Evolutionary conservation across 2,888 invertebrate genomes (phyloP), one percentile per base, ranked within the genome.

Genomic region (Leptinotarsa tumamoca): DNA sequence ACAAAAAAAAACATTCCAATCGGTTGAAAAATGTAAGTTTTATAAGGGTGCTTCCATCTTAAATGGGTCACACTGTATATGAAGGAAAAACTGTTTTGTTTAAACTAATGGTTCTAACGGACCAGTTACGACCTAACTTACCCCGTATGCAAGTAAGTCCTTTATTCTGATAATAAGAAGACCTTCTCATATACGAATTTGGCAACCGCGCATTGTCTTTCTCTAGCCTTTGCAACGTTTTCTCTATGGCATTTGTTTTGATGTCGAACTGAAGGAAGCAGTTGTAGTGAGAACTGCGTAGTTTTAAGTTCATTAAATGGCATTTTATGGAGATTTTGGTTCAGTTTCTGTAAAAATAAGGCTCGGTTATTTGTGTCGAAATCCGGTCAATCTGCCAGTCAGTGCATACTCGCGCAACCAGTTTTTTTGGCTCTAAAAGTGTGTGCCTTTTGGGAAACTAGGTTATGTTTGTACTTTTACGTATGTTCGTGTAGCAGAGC

Each of bases 401-500:
- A 15, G n/a, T 10, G 58, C 23, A 15, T 14, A 15, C 58, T 23
- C 23, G 58, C 21, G 23, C 15, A 21, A 58, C 58, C 58, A 63
- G 63, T 63, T 63, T 63, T 63, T 63, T 63, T 23, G n/a, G n/a
- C 7, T 33, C 33, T 33, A 43, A 63, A 43, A 43, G 43, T 43
- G 61, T 27, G 63, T 7, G 17, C 7, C n/a, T 23, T 23, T 58
- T 5, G 15, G 15, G 13, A 63, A 63, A 63, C 43, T 63, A 63
- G 63, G 63, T 63, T 63, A 63, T 63, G 63, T 63, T 63, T n/a
- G 63, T 23, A 23, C 21, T 23, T 58, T 58, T 23, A 58, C 58
- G 58, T 58, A 58, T 18, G 63, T n/a, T 27, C 33, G 63, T 43
- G 17, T n/a, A 63, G 43, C n/a, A 52, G 23, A 58, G 15, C n/a